Base-by-base conservation (phyloP, 2,888 invertebrate species). In the Melieria crassipennis region DNA sequence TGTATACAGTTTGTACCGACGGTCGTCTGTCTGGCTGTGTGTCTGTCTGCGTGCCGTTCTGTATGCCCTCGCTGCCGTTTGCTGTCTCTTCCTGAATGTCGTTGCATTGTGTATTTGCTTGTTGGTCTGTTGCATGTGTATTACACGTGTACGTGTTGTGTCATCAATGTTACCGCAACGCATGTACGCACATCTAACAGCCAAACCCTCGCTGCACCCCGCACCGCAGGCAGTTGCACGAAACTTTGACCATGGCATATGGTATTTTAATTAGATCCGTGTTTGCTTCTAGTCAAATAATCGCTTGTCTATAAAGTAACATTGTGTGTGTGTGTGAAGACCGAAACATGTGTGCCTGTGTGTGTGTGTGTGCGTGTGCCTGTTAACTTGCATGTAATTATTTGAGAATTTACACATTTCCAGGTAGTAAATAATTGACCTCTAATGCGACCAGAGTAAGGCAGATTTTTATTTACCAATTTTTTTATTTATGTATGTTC, bases 401-500 rank as follows among this genome's bases (percentile, higher is more conserved):
- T 58, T 58, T 58, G 58, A 10, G 30, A 58, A 64, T 70, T 70
- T 70, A 56, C 52, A 64, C 57, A 65, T 70, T 70, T 70, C 50
- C 69, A 58, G 64, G 64, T 70, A 57, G 60, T 64, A 52, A 30
- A 30, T 30, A 30, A 30, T 30, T 30, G 30, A 30, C 30, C 30
- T 30, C 30, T 30, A 30, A 30, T 30, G 30, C 30, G 30, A 30
- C 30, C 30, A 30, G 30, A 30, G 30, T 30, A 30, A 30, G 30
- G 30, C 30, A 30, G 30, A 30, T 2, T 30, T 30, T 30, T 30
- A 30, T 2, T 30, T 30, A 30, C 30, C 2, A 30, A 3, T 30
- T 30, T 30, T 30, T 30, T 30, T 30, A 30, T 30, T 30, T 30
- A 30, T 30, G 30, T 30, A 30, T 30, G 30, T 30, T 30, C 30